Evolutionary conservation across 2,113 vertebrate species (phyloP).

Genomic region (Cynoglossus semilaevis): DNA sequence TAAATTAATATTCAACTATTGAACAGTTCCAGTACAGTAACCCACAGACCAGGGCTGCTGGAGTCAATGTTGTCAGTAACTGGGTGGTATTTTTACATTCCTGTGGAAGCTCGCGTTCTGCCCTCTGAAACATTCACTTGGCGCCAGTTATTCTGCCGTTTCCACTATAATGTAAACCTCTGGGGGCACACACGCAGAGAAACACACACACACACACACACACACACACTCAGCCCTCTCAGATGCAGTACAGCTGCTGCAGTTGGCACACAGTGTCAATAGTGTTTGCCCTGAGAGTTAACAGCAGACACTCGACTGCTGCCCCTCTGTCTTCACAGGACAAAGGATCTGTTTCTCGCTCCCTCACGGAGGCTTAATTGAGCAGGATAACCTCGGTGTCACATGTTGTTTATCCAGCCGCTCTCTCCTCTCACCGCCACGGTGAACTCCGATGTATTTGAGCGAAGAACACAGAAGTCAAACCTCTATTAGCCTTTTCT

Average conservation of each 20-base stretch:
- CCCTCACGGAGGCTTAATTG: conserved; percentile 37
- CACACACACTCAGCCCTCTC: conserved; percentile 21
- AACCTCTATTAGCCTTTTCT: conserved; percentile 2
- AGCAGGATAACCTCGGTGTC: conserved; percentile 52
- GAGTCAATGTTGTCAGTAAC: too few relatives aligned
- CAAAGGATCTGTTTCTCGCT: conserved; percentile 40
- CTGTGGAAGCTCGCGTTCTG: conserved; percentile 36
- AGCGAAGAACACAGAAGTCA: too few relatives aligned
- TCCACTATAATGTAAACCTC: conserved; percentile 26
- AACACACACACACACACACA: conserved; percentile 12
- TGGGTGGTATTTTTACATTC: conserved; percentile 21
- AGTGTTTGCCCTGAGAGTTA: conserved; percentile 53
- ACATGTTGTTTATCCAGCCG: conserved; percentile 45
- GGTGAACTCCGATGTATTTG: too few relatives aligned
- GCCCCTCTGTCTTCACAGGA: conserved; percentile 33
- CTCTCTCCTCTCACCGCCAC: conserved; percentile 17
- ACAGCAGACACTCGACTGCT: conserved; percentile 51
- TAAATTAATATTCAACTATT: too few relatives aligned
- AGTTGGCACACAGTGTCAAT: conserved; percentile 48
- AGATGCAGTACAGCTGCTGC: conserved; percentile 58
- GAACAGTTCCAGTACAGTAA: too few relatives aligned
- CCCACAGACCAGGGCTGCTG: too few relatives aligned
- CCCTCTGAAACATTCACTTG: conserved; percentile 30
- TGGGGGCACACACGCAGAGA: conserved; percentile 15
- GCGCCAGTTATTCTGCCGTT: conserved; percentile 44